phyloP scores from a whole-genome alignment of 2,888 invertebrate genomes.

The Crepidodera aurea region DNA sequence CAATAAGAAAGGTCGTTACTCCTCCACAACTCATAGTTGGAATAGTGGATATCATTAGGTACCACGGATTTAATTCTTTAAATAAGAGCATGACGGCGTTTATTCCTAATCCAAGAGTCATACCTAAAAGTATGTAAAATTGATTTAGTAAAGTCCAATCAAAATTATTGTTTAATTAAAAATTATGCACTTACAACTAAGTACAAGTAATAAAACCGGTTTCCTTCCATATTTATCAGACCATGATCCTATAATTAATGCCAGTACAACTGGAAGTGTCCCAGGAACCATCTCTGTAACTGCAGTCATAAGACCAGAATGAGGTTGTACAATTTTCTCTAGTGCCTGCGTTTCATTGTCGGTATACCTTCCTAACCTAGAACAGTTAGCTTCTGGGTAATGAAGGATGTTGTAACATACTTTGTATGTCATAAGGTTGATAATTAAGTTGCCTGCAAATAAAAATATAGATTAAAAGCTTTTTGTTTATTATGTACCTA shows the following conservation, averaged over 20 bases:
- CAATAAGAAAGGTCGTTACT: background rate
- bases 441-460: background rate
- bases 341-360: slow-evolving; percentile 5
- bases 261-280: slow-evolving; percentile 5
- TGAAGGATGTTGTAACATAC: slow-evolving; percentile 5
- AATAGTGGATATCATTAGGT: background rate
- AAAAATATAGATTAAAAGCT: no score
- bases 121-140: slow-evolving; percentile 1
- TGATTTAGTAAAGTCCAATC: no score
- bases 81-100: slow-evolving; percentile 2
- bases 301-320: slow-evolving; percentile 1
- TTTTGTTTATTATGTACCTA: no score
- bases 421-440: slow-evolving; percentile 11
- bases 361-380: slow-evolving; percentile 9
- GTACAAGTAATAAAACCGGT: background rate
- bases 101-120: background rate
- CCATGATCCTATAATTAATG: slow-evolving; percentile 16
- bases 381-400: slow-evolving; percentile 19
- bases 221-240: slow-evolving; percentile 18
- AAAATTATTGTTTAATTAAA: background rate
- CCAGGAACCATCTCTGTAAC: slow-evolving; percentile 15
- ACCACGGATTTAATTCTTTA: slow-evolving; percentile 13
- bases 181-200: slow-evolving; percentile 2
- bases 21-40: slow-evolving; percentile 15
- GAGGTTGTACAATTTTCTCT: slow-evolving; percentile 11